Evolutionary conservation across 1,140 invertebrate species (phyloP).

Genomic region (Homarus americanus): DNA sequence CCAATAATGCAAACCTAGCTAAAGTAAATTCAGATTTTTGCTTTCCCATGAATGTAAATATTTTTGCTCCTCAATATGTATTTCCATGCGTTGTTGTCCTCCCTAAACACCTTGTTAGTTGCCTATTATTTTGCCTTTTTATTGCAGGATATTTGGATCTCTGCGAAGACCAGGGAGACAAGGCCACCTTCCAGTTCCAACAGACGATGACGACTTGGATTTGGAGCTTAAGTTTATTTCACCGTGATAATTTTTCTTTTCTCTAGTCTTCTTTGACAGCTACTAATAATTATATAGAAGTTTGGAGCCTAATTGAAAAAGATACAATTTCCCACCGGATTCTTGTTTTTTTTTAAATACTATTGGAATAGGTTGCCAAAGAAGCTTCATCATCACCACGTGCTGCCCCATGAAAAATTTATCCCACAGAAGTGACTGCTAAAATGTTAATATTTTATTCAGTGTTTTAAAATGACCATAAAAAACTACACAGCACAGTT

Average conservation of each 20-base stretch:
- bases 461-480: too few species aligned
- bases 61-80: not conserved
- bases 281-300: too few species aligned
- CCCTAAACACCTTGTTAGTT: not conserved
- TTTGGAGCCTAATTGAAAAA: too few species aligned
- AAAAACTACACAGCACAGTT: too few species aligned
- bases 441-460: too few species aligned
- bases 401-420: too few species aligned
- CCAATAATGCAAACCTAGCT: not conserved
- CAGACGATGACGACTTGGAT: conserved; percentile 57
- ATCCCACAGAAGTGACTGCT: too few species aligned
- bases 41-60: not conserved
- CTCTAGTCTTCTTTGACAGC: not conserved
- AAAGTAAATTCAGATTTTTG: not conserved
- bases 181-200: conserved; percentile 49
- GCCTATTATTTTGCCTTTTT: not conserved
- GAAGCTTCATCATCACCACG: too few species aligned
- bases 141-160: conserved; percentile 64
- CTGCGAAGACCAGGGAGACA: conserved; percentile 41
- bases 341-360: too few species aligned
- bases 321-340: too few species aligned
- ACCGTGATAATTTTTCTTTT: not conserved
- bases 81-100: not conserved
- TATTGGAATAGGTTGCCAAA: too few species aligned
- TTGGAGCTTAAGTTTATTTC: conserved; percentile 62